Evolutionary conservation across 2,797 vertebrate genomes (phyloP).

Genomic region (Pseudocheirus occidentalis): DNA sequence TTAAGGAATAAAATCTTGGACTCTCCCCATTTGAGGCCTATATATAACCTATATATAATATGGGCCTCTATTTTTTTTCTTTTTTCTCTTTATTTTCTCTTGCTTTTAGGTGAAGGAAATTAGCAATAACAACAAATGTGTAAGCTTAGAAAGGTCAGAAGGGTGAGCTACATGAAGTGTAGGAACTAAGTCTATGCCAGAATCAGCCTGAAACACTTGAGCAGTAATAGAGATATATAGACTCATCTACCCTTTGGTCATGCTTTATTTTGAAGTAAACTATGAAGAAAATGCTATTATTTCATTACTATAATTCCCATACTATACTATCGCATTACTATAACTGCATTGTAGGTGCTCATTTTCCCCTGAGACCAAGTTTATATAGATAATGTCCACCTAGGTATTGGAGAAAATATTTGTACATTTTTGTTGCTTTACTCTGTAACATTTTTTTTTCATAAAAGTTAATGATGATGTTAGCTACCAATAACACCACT

Average conservation of each 20-base stretch:
- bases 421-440: not conserved
- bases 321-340: no score
- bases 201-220: not conserved
- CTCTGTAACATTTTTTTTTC: not conserved
- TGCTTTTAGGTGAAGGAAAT: not conserved
- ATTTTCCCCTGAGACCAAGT: not conserved
- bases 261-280: not conserved
- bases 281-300: not conserved
- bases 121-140: not conserved
- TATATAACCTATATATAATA: not conserved
- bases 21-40: not conserved
- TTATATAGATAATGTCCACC: not conserved
- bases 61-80: not conserved
- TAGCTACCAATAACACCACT: not conserved
- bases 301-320: no score
- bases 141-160: not conserved
- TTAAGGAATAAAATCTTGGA: not conserved
- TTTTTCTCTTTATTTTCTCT: not conserved
- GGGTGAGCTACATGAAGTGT: not conserved
- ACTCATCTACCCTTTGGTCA: not conserved
- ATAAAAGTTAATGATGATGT: not conserved
- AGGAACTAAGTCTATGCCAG: not conserved
- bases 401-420: not conserved
- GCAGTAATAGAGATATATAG: not conserved
- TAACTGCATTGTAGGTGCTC: not conserved